Evolutionary conservation across 2,797 vertebrate species (phyloP), one percentile per base, ranked within the genome.

Genomic region (Danio tinwini): DNA sequence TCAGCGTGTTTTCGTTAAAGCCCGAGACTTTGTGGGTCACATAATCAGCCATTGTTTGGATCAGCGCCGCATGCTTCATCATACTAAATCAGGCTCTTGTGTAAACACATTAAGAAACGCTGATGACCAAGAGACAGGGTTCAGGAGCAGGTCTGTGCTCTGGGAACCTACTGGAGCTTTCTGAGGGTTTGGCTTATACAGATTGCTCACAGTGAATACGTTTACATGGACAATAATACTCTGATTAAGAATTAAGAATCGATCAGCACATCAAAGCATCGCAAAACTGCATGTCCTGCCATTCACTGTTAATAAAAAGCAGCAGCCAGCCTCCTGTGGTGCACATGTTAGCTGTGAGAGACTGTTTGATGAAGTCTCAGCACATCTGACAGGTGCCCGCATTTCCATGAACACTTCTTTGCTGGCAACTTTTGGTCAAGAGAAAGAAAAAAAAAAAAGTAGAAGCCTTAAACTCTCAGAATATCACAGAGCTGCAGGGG

Each of bases 31-130:
- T 55, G 64, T 63, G 81, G 84, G 74, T 84, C 81, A 68, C 55
- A 86, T 61, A 83, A 83, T 84, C 71, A 75, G 67, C 81, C 68
- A 81, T 84, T 84, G 85, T 83, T 84, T 81, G 72, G 72, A 67
- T 81, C 69, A 47, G 17, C 61, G 52, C 74, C 14, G 65, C 65
- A 82, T 40, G 53, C 82, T 78, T 68, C 16, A 21, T 73, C 44
- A 68, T 52, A 53, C 53, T 76, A 19, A 65, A 62, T 55, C 56
- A 72, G 64, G 29, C 12, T 29, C 50, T 73, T 78, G 64, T 69
- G 71, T 79, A 78, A 82, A 83, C 65, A 62, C 49, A 61, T 62
- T 74, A 85, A 77, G 82, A 73, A 78, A 77, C 21, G 37, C 14
- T 68, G 37, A 62, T 82, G 77, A 74, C 58, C 12, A n/a, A 40